Base-by-base conservation (phyloP, 37 sponge, comb jelly and placozoan genomes). In the Geodia barretti region DNA sequence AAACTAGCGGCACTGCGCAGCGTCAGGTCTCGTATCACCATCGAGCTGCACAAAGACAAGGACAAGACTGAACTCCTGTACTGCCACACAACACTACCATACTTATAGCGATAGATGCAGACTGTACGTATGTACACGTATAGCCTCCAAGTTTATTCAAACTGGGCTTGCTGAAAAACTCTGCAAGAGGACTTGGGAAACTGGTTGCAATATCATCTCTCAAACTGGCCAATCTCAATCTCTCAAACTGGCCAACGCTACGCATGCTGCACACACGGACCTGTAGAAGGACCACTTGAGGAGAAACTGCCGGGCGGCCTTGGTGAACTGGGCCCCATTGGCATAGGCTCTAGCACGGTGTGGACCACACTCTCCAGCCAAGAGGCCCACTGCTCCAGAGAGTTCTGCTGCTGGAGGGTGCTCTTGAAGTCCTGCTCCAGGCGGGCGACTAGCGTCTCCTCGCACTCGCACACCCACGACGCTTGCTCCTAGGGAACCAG, bases 251-350 rank as follows among this genome's bases (percentile, higher is more conserved):
- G n/a, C 28, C 1, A 29, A 62, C 7, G 7, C 4, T n/a, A n/a
- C n/a, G n/a, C n/a, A n/a, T n/a, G n/a, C n/a, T n/a, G n/a, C n/a
- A n/a, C n/a, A n/a, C 43, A 41, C 74, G 37, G 71, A 97, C 97
- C 97, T 94, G 79, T 97, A 97, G 85, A 97, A 97, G 24, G 99
- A 98, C 99, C 99, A 98, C 91, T 98, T 98, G 68, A 98, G 84
- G 2, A 98, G 89, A 70, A 98, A 98, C 75, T 98, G 85, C 5
- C 95, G 70, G 2, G 99, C 97, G 70, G 90, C 93, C 59, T 94
- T 87, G 43, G 91, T 39, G 70, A 90, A 96, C 9, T 89, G 79
- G 4, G 83, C 71, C 29, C 83, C 73, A 25, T 68, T 82, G 19
- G 68, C 83, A 74, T 85, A 87, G 0, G 91, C 31, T 92, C 88